Base-by-base conservation (phyloP, 53 echinoderm and acorn worm genomes). In the Crossaster papposus region DNA sequence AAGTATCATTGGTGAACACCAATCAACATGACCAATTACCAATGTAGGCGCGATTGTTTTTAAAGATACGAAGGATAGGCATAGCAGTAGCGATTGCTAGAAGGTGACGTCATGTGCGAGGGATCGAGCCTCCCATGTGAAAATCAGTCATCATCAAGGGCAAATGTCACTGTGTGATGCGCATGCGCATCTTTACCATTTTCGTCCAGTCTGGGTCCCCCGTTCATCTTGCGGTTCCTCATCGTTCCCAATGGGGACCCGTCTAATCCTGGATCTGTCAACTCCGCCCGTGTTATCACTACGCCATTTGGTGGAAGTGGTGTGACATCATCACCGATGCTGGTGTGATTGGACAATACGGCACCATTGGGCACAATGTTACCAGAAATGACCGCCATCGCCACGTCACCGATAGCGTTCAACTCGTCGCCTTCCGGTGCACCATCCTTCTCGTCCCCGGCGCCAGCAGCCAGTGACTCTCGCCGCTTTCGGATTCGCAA, bases 111-210 rank as follows among this genome's bases (percentile, higher is more conserved):
- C n/a, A n/a, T n/a, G n/a, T n/a, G n/a, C n/a, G n/a, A n/a, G n/a
- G n/a, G n/a, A n/a, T n/a, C n/a, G n/a, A n/a, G n/a, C n/a, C n/a
- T n/a, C n/a, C n/a, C n/a, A n/a, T n/a, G n/a, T 18, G n/a, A 4
- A 11, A 8, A 58, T 68, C 68, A 68, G 68, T 87, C 87, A 63
- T 77, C 77, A 62, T 87, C 87, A 14, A 87, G 58, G 63, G 75
- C 76, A 58, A 87, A 87, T 36, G 87, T 76, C 87, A 87, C 87
- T 9, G 35, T 87, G 54, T 87, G 87, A 58, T 62, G 84, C 30
- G 84, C 50, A 84, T 52, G 50, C 6, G 29, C 23, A 71, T 72
- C 72, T 0, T 17, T 30, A 1, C 51, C 87, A 4, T 54, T 29
- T 17, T 15, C 80, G 18, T 63, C 77, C 17, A 72, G 55, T 18